Evolutionary conservation across 2,113 vertebrate genomes (phyloP).

Genomic region (Microcebus griseorufus): DNA sequence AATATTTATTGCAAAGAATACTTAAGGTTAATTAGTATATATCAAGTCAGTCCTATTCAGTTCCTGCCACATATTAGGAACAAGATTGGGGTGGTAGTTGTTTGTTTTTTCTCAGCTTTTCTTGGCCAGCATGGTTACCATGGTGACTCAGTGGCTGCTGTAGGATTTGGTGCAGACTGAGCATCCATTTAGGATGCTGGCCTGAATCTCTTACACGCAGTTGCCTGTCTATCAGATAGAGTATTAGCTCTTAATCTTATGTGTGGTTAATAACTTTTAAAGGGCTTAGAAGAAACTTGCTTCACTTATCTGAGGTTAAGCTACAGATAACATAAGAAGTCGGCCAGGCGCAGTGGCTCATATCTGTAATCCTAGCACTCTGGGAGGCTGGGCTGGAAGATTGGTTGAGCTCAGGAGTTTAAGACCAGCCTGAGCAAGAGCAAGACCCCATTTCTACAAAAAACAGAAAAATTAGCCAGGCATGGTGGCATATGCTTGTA

Average conservation of each 20-base stretch:
- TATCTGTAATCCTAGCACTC: too few relatives aligned
- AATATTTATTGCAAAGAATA: not conserved
- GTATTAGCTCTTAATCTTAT: not conserved
- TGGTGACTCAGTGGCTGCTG: not conserved
- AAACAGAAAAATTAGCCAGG: too few relatives aligned
- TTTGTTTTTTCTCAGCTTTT: not conserved
- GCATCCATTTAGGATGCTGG: not conserved
- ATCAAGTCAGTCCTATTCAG: not conserved
- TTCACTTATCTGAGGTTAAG: not conserved
- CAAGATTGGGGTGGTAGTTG: not conserved
- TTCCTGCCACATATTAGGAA: not conserved
- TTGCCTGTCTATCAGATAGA: not conserved
- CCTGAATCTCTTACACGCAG: not conserved
- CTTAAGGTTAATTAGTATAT: not conserved
- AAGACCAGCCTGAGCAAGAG: too few relatives aligned
- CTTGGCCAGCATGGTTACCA: not conserved
- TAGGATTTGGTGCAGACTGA: not conserved
- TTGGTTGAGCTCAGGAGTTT: too few relatives aligned
- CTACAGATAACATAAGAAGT: not conserved
- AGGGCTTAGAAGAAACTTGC: not conserved
- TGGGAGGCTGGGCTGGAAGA: too few relatives aligned
- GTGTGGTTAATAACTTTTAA: not conserved
- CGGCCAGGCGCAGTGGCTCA: too few relatives aligned
- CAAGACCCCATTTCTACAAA: too few relatives aligned
- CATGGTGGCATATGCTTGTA: too few relatives aligned